Evolutionary conservation across 2,797 vertebrate species (phyloP), one percentile per base, ranked within the genome.

Genomic region (Xerus rutilus): DNA sequence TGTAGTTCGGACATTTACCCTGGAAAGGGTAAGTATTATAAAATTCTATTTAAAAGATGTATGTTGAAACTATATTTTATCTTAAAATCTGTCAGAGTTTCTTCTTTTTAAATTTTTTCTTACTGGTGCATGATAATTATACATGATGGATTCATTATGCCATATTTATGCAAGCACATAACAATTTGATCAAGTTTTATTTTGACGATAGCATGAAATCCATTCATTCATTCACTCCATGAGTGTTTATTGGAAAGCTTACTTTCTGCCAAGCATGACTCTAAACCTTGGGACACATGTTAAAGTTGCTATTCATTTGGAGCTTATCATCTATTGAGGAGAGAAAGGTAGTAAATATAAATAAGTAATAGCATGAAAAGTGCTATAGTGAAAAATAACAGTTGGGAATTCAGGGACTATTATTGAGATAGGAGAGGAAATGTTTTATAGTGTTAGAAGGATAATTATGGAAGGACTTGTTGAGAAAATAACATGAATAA

Each of bases 1-100:
- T 2, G 99, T 99, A 1, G 99, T 99, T 97, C 99, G 99, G 97
- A 99, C 99, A 39, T 99, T 99, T 98, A 99, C 99, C n/a, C 98
- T 99, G 97, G 99, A 99, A 99, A 99, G 99, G 98, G 99, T 99
- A 98, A 98, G 98, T 59, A 4, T 25, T 79, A 32, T 70, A 47
- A 82, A 94, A 73, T 49, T 95, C 7, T 65, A 32, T 94, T 1
- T 57, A 81, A 97, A 93, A 76, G 49, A 82, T 45, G 1, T 25
- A 13, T 76, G 88, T 7, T 69, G 25, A 62, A 89, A 87, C 7
- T n/a, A n/a, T 52, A 18, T 39, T 94, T 93, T 74, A 20, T 32
- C 47, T 43, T 35, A 72, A 93, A n/a, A n/a, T 67, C 32, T 70
- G 8, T 69, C 17, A 72, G 28, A 9, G n/a, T 82, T 92, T 95